phyloP scores from a whole-genome alignment of 1,140 invertebrate genomes.

The Eupeodes corollae region DNA sequence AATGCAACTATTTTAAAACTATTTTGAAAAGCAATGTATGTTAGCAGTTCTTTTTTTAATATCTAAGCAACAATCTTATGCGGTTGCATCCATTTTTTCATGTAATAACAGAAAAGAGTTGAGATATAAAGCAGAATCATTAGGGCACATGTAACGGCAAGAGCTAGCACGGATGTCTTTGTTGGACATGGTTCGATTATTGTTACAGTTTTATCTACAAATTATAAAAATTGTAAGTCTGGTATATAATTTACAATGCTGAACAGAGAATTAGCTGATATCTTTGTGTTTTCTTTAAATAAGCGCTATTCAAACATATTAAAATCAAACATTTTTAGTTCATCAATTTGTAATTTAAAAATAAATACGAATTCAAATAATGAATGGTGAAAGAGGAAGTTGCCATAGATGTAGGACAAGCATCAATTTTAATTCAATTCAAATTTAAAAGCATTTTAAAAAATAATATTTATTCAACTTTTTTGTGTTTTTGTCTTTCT shows the following conservation, averaged over 20 bases:
- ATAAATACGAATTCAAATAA: no score
- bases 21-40: no score
- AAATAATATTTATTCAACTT: no score
- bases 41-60: not conserved
- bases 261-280: conserved; percentile 1
- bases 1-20: no score
- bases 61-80: conserved; percentile 63
- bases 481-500: no score
- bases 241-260: not conserved
- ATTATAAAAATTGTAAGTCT: conserved; percentile 6
- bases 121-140: conserved; percentile 81
- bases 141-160: conserved; percentile 80
- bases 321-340: no score
- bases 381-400: no score
- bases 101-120: conserved; percentile 80
- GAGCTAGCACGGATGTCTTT: conserved; percentile 73
- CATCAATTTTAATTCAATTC: no score
- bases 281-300: conserved; percentile 1
- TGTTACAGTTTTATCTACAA: conserved; percentile 73
- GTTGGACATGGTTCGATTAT: conserved; percentile 81
- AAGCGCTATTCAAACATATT: conserved; percentile 4
- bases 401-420: no score
- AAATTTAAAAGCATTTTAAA: no score
- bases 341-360: no score
- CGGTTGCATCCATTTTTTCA: conserved; percentile 79